Conservation (phyloP, 2,888 invertebrate species). For the Argynnis bischoffii region DNA sequence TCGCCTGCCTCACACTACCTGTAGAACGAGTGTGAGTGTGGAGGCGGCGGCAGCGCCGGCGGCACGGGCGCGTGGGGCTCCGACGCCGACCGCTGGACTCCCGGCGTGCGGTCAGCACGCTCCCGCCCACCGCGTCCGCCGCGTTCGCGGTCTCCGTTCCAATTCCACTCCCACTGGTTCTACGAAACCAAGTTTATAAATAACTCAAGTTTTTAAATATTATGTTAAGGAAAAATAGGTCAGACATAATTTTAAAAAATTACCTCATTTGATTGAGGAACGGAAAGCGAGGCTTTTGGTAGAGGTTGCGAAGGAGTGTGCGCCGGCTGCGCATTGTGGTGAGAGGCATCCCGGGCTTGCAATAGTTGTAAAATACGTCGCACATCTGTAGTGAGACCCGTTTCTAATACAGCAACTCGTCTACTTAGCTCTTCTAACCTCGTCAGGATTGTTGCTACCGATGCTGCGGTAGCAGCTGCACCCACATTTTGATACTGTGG, state of each 20-base stretch:
- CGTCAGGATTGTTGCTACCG: slow-evolving; percentile 81
- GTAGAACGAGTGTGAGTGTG: slow-evolving; percentile 80
- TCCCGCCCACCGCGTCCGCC: slow-evolving; percentile 47
- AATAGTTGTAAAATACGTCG: slow-evolving; percentile 86
- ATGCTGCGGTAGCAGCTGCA: slow-evolving; percentile 62
- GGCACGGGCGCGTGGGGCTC: slow-evolving; percentile 83
- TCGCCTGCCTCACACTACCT: slow-evolving; percentile 79
- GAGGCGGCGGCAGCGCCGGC: slow-evolving; percentile 74
- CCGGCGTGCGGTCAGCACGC: slow-evolving; percentile 69
- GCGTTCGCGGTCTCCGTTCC: slow-evolving; percentile 62
- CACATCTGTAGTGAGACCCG: slow-evolving; percentile 88
- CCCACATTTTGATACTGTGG: slow-evolving; percentile 78
- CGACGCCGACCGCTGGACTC: slow-evolving; percentile 83
- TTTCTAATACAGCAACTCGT: slow-evolving; percentile 87
- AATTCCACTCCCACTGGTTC: slow-evolving; percentile 73
- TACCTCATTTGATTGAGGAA: slow-evolving; percentile 65
- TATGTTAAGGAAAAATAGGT: background rate
- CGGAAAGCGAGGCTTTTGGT: slow-evolving; percentile 70
- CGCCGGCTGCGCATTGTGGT: slow-evolving; percentile 57
- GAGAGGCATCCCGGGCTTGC: slow-evolving; percentile 71
- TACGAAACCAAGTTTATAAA: slow-evolving; percentile 18
- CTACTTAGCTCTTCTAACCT: slow-evolving; percentile 87
- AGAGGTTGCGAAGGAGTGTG: slow-evolving; percentile 69
- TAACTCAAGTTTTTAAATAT: background rate
- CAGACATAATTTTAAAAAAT: slow-evolving; percentile 2